Evolutionary conservation across 2,797 vertebrate genomes (phyloP), one percentile per base, ranked within the genome.

Genomic region (Bradypodion ventrale): DNA sequence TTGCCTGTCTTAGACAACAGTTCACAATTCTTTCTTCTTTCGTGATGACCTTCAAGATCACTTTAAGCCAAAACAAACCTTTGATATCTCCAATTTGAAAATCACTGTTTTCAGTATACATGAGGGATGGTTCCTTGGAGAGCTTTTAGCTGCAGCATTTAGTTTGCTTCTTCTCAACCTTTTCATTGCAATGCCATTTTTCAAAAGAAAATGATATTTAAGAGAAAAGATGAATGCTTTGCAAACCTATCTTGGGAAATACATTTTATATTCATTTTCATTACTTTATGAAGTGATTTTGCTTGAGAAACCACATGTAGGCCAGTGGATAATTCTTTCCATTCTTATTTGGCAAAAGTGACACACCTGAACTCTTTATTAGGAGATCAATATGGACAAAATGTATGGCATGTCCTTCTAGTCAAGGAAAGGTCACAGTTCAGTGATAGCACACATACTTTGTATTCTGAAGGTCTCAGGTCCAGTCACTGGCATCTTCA

Each of bases 31-130:
- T 87, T 79, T 46, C 44, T 27, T 68, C 89, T 89, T 89, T 77
- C 60, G 85, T 90, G 75, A 65, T 91, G 87, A 91, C 87, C 87
- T 92, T 93, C 87, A 91, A 85, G 85, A 83, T 78, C 78, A 44
- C 27, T 88, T 87, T 59, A 85, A 85, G 59, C 79, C 32, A 85
- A 86, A 82, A 70, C 13, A 60, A 75, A 89, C 16, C 29, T 78
- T 75, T 83, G 29, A 69, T 83, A 73, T 63, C 40, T 79, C 65
- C 74, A 90, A 63, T 0, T 0, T 91, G 85, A 85, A 74, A 62
- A 83, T 90, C 73, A 44, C 74, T 87, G 66, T 81, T 59, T 52
- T 86, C 27, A 46, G 42, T 10, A 79, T 87, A 87, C 85, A 59
- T 88, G 59, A 44, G 25, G 65, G 56, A 62, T 84, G 42, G 60